These are phyloP conservation scores for Aquatica leii DNA, from an alignment of 2,888 invertebrate genomes.

Conservation along the genomic window DNA sequence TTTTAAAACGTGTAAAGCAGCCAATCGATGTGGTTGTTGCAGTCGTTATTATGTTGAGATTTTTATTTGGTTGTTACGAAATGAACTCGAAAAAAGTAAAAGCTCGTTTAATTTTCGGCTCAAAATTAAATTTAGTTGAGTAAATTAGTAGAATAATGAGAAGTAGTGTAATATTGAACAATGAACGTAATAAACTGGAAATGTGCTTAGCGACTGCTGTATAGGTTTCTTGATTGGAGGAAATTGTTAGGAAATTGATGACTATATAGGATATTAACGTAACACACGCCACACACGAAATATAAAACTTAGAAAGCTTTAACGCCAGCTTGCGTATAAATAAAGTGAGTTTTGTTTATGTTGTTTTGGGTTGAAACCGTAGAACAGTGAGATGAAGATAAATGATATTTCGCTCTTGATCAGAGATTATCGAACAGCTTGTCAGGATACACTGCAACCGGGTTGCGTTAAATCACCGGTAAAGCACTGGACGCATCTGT, in stretches of 20 bases:
- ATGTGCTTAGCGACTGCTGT: conserved; percentile 6
- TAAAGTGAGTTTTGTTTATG: not conserved
- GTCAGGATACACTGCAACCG: conserved; percentile 45
- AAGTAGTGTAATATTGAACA: no score
- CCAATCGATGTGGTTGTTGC: no score
- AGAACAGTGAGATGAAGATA: conserved; percentile 49
- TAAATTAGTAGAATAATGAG: no score
- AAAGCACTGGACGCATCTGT: conserved; percentile 50
- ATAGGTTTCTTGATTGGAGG: conserved; percentile 3
- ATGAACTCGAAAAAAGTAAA: no score
- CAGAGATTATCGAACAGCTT: conserved; percentile 52
- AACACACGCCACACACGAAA: conserved; percentile 1
- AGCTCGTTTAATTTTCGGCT: no score
- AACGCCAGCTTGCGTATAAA: not conserved
- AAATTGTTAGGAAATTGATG: conserved; percentile 13
- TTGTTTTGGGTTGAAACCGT: conserved; percentile 37
- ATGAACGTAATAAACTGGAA: conserved; percentile 3
- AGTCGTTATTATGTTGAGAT: no score
- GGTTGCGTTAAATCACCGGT: conserved; percentile 49
- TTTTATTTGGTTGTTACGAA: no score
- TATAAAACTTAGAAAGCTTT: not conserved
- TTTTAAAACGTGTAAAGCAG: no score
- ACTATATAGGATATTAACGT: not conserved
- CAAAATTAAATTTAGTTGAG: no score
- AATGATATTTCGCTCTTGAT: conserved; percentile 48